phyloP scores from a whole-genome alignment of 1,140 invertebrate genomes.

The Drosophila baimaii region DNA sequence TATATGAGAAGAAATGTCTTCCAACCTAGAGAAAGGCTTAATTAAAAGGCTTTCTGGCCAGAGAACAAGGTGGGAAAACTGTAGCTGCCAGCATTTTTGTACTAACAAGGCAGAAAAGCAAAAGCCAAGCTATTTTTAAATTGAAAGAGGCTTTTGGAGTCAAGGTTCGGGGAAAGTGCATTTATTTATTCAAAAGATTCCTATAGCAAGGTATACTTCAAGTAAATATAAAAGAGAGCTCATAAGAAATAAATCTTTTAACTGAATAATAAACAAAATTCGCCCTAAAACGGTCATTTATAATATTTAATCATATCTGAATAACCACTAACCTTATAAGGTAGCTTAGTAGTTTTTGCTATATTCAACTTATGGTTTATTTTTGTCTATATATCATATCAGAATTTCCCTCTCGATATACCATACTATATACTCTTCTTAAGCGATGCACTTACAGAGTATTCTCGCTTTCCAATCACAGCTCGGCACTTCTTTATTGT shows the following conservation, averaged over 20 bases:
- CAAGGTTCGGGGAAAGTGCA: background rate
- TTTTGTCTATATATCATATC: too few species aligned
- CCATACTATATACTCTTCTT: too few species aligned
- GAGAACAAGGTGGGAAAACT: background rate
- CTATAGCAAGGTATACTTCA: too few species aligned
- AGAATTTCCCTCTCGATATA: too few species aligned
- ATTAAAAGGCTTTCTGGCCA: slow-evolving; percentile 1
- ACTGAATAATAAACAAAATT: too few species aligned
- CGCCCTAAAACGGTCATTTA: too few species aligned
- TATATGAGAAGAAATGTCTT: background rate
- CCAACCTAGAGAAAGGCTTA: slow-evolving; percentile 1
- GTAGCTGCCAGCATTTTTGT: background rate
- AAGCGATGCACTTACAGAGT: background rate
- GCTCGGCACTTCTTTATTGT: slow-evolving; percentile 14
- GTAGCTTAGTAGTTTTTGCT: too few species aligned
- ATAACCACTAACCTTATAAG: too few species aligned
- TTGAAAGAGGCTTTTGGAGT: background rate
- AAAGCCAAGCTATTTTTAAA: background rate
- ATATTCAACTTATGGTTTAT: too few species aligned
- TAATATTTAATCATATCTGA: too few species aligned
- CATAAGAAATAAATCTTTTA: background rate
- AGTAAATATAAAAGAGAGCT: background rate
- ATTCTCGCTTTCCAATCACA: slow-evolving; percentile 8
- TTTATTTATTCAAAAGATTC: too few species aligned
- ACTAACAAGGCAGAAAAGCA: background rate